Conservation (phyloP, 2,797 vertebrate species). For the Nasua narica region DNA sequence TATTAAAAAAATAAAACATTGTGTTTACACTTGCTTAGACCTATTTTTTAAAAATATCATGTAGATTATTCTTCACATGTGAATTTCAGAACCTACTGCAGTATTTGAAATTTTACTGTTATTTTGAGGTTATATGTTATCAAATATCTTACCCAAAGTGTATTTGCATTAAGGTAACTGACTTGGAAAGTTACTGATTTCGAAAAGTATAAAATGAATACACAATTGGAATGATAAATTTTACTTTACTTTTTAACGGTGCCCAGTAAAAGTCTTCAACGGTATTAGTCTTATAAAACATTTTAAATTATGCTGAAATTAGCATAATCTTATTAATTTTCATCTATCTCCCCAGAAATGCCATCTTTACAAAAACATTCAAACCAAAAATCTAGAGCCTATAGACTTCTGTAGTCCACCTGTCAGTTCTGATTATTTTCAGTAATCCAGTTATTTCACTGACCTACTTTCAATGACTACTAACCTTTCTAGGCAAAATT, state of each 20-base stretch:
- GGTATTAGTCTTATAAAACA: constrained; percentile 34
- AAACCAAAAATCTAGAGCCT: constrained; percentile 60
- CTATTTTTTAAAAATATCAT: neutral
- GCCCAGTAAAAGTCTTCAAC: constrained; percentile 39
- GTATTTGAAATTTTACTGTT: neutral
- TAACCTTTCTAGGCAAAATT: constrained; percentile 75
- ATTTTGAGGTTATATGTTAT: neutral
- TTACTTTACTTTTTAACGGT: neutral
- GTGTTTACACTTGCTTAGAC: neutral
- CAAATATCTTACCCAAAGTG: neutral
- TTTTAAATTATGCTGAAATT: constrained; percentile 57
- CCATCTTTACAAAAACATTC: constrained; percentile 68
- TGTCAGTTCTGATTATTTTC: constrained; percentile 84
- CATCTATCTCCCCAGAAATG: constrained; percentile 58
- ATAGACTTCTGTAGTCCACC: constrained; percentile 73
- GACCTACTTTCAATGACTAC: constrained; percentile 82
- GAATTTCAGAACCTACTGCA: neutral
- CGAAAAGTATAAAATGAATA: neutral
- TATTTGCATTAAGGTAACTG: neutral
- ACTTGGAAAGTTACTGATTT: constrained; percentile 13
- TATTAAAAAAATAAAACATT: neutral
- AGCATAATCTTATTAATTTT: constrained; percentile 57
- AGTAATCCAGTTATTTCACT: constrained; percentile 80
- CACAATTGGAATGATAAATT: neutral
- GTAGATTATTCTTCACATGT: neutral